Percentiles rank a stretch among this genome's conserved stretches.
Conservation (phyloP, 2,113 vertebrate species). For the Noctilio leporinus region DNA sequence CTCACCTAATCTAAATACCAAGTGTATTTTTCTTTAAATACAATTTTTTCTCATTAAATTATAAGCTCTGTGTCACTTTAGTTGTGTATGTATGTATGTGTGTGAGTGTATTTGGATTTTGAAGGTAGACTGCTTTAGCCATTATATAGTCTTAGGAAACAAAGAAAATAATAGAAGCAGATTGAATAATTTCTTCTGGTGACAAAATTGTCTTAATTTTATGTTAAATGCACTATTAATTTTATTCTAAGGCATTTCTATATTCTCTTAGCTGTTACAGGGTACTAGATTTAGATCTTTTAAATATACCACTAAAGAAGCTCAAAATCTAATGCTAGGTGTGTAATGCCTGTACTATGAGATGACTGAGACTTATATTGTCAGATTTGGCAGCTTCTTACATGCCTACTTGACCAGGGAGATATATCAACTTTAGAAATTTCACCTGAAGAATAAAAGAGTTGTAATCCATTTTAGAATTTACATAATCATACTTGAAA, state of each 20-base stretch:
- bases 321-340: background rate
- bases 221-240: background rate
- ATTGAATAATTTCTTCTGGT: background rate
- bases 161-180: background rate
- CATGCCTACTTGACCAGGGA: conserved; percentile 23
- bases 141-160: background rate
- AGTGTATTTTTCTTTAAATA: background rate
- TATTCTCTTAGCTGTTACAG: background rate
- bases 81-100: background rate
- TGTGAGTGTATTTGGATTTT: background rate
- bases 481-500: conserved; percentile 30
- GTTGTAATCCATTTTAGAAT: conserved; percentile 44
- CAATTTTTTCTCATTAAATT: background rate
- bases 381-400: conserved; percentile 38
- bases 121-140: background rate
- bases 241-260: background rate
- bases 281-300: conserved; percentile 2
- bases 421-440: conserved; percentile 22
- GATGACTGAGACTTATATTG: conserved; percentile 51
- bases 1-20: background rate
- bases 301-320: background rate
- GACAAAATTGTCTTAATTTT: background rate
- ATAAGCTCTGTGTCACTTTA: background rate
- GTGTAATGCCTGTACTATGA: background rate
- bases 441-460: conserved; percentile 42